Conservation (phyloP, 2,797 vertebrate species). For the Eulemur mongoz region DNA sequence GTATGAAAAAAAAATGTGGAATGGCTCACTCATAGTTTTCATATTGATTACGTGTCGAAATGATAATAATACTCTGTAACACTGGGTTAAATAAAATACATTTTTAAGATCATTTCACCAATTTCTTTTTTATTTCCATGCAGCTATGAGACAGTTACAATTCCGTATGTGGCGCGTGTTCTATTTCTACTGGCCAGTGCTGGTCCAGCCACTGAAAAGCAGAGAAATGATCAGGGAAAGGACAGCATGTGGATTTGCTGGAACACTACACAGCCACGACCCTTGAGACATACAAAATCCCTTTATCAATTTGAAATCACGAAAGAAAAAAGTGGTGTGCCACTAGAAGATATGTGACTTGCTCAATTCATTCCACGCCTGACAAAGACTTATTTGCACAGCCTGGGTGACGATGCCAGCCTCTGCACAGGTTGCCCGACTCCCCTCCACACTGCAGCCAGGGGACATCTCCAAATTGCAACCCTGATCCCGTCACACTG, state of each 20-base stretch:
- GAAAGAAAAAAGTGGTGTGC: neutral
- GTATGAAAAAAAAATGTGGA: neutral
- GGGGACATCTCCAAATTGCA: neutral
- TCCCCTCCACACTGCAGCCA: neutral
- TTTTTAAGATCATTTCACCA: neutral
- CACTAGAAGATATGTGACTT: neutral
- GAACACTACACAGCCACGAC: too few relatives aligned
- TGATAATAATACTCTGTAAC: neutral
- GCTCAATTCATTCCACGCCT: neutral
- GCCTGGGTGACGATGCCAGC: neutral
- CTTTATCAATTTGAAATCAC: neutral
- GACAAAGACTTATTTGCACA: neutral
- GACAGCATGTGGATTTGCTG: neutral
- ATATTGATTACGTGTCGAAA: neutral
- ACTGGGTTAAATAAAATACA: neutral
- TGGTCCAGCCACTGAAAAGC: too few relatives aligned
- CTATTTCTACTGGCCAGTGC: neutral
- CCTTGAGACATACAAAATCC: neutral
- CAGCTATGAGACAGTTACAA: neutral
- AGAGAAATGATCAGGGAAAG: neutral
- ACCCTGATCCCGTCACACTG: neutral
- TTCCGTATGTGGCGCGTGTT: neutral
- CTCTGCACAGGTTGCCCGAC: neutral
- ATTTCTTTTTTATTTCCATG: neutral
- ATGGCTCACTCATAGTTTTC: neutral